These are phyloP conservation scores for Ictidomys tridecemlineatus DNA, from an alignment of 2,113 vertebrate species.

Conservation along the genomic window DNA sequence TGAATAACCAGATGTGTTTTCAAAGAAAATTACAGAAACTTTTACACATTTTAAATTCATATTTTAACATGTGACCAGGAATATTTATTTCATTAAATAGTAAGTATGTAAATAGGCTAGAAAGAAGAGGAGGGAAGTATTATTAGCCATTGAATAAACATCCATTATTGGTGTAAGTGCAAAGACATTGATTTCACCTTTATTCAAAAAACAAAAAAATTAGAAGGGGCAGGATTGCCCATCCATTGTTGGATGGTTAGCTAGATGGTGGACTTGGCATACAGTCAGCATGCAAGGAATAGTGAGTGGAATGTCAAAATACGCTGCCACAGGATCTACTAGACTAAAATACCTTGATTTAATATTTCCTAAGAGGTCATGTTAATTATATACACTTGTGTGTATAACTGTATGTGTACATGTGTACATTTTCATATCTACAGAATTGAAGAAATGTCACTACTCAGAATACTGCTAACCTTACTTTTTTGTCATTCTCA, in stretches of 20 bases:
- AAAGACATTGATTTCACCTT: not conserved
- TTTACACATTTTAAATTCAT: not conserved
- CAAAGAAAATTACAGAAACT: not conserved
- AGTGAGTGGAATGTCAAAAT: not conserved
- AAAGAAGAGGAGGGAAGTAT: not conserved
- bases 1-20: not conserved
- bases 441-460: not conserved
- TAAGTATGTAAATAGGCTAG: not conserved
- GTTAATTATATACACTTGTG: not conserved
- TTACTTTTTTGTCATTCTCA: not conserved
- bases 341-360: not conserved
- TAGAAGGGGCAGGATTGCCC: not conserved
- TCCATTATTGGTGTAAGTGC: not conserved
- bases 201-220: no score
- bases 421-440: not conserved
- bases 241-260: not conserved
- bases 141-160: not conserved
- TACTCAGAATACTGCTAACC: not conserved
- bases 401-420: not conserved
- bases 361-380: not conserved
- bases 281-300: not conserved
- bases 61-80: not conserved
- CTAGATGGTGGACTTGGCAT: not conserved
- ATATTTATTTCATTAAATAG: not conserved
- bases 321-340: not conserved